Percentiles rank a stretch among this genome's conserved stretches.
Evolutionary conservation across 2,888 invertebrate genomes (phyloP).

Genomic region (Pachycephus smyrnensis): DNA sequence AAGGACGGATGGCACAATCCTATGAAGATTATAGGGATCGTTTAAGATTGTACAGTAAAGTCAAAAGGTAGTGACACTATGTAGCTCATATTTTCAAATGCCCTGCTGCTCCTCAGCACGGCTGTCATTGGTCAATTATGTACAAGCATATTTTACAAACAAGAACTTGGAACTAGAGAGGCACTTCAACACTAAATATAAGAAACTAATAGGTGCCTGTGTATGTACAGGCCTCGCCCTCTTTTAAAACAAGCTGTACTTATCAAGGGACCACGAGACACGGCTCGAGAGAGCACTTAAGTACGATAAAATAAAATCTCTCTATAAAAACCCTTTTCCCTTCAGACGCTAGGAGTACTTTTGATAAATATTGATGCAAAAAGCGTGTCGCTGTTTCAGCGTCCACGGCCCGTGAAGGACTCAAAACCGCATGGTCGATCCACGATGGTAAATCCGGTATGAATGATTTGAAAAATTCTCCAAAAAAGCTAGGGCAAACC

Average conservation of each 20-base stretch:
- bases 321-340: neutral
- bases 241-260: neutral
- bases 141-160: neutral
- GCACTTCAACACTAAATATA: neutral
- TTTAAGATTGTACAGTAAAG: neutral
- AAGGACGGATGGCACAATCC: neutral
- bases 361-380: neutral
- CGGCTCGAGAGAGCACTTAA: neutral
- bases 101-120: neutral
- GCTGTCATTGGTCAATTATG: neutral
- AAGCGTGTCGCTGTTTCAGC: neutral
- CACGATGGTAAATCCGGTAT: neutral
- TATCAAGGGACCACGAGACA: neutral
- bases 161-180: neutral
- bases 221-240: neutral
- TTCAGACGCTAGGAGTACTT: neutral
- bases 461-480: neutral
- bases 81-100: neutral
- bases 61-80: neutral
- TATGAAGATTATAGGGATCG: neutral
- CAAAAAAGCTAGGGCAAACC: neutral
- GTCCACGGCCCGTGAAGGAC: neutral
- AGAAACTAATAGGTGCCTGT: neutral
- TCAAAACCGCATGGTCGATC: neutral
- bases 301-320: neutral